phyloP scores from a whole-genome alignment of 2,113 vertebrate species.

The Nestor notabilis region DNA sequence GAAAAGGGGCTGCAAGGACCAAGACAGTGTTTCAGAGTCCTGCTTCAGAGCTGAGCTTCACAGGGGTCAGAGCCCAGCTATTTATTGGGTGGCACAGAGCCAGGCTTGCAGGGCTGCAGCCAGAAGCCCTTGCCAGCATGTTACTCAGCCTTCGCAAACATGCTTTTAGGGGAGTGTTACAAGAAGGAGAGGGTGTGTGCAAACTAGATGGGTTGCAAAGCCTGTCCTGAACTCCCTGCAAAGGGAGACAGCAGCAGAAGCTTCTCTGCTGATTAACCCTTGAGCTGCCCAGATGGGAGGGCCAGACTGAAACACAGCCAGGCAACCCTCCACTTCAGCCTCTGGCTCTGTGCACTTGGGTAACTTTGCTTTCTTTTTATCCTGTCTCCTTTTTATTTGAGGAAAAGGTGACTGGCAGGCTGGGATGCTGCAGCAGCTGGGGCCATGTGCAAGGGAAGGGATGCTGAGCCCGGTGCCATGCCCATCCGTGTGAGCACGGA shows the following conservation, averaged over 20 bases:
- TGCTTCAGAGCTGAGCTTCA: neutral
- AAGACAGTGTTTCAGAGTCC: neutral
- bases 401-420: neutral
- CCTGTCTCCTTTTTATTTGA: neutral
- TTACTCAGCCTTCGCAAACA: neutral
- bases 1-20: neutral
- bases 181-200: neutral
- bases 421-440: neutral
- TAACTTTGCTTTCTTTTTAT: neutral
- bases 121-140: neutral
- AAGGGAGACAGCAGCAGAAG: neutral
- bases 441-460: neutral
- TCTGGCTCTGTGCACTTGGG: neutral
- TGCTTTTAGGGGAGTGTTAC: neutral
- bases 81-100: conserved; percentile 22
- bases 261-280: neutral
- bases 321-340: neutral
- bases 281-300: neutral
- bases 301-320: neutral
- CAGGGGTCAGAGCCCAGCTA: neutral
- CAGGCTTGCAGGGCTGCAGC: neutral
- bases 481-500: rapidly evolving
- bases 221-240: neutral
- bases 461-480: neutral
- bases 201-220: neutral